These are phyloP conservation scores for Cartodere bifasciata DNA, from an alignment of 2,888 invertebrate genomes.

Conservation along the genomic window DNA sequence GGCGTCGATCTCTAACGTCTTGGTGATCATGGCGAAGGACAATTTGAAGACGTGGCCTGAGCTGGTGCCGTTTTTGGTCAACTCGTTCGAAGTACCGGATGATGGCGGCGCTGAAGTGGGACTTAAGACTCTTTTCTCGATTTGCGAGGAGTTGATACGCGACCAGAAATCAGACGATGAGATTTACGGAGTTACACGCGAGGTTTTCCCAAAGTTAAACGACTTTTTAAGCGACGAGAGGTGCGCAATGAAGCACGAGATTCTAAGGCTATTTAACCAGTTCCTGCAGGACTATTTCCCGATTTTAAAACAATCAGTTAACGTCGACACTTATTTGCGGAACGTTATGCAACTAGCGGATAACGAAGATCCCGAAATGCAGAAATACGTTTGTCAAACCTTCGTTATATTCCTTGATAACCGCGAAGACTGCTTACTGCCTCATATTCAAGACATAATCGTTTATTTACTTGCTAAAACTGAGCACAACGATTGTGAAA, in stretches of 20 bases:
- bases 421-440: constrained; percentile 81
- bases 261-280: constrained; percentile 29
- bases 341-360: constrained; percentile 86
- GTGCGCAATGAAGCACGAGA: constrained; percentile 23
- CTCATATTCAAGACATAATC: constrained; percentile 93
- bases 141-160: constrained; percentile 82
- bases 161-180: constrained; percentile 25
- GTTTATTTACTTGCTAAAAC: constrained; percentile 94
- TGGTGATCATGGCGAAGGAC: constrained; percentile 92
- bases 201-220: constrained; percentile 27
- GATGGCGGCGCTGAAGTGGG: constrained; percentile 94
- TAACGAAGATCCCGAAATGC: constrained; percentile 89
- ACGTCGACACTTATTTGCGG: constrained; percentile 42
- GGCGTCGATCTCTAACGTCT: constrained; percentile 92
- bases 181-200: constrained; percentile 23
- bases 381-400: constrained; percentile 95
- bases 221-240: constrained; percentile 23
- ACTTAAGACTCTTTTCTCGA: constrained; percentile 93
- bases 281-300: constrained; percentile 29
- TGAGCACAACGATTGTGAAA: constrained; percentile 81
- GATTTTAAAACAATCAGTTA: constrained; percentile 28
- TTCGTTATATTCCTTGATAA: constrained; percentile 84
- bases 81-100: constrained; percentile 81
- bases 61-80: constrained; percentile 78
- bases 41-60: constrained; percentile 87